phyloP scores from a whole-genome alignment of 2,888 invertebrate species.

The Scrobipalpa costella region DNA sequence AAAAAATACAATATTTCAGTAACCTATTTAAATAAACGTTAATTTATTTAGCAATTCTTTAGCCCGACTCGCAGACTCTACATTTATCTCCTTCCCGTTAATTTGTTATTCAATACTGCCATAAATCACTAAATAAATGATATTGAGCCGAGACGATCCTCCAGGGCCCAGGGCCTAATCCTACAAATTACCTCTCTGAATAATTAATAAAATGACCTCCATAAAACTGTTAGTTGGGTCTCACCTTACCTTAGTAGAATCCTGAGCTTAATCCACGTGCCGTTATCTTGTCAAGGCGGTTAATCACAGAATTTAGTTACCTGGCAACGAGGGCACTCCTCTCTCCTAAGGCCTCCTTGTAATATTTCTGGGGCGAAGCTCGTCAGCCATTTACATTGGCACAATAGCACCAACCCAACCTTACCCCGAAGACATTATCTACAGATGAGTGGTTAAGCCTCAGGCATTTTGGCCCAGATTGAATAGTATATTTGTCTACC shows the following conservation, averaged over 20 bases:
- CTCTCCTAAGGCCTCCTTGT: constrained; percentile 4
- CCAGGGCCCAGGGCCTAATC: neutral
- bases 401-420: constrained; percentile 25
- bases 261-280: neutral
- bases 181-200: constrained; percentile 19
- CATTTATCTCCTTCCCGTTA: neutral
- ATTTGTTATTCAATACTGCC: neutral
- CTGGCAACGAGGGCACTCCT: constrained; percentile 2
- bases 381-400: constrained; percentile 27
- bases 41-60: too few relatives aligned
- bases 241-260: neutral
- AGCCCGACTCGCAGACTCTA: too few relatives aligned
- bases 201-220: constrained; percentile 16
- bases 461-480: constrained; percentile 29
- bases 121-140: neutral
- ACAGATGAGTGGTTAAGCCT: constrained; percentile 28
- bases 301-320: constrained; percentile 19
- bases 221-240: constrained; percentile 8
- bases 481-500: constrained; percentile 17
- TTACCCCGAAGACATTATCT: constrained; percentile 26
- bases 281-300: constrained; percentile 8
- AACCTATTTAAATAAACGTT: too few relatives aligned
- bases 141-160: neutral
- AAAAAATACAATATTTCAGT: too few relatives aligned
- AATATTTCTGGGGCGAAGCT: constrained; percentile 22